These are phyloP conservation scores for Sthenelais limicola DNA, from an alignment of 2,888 invertebrate genomes.

Conservation along the genomic window DNA sequence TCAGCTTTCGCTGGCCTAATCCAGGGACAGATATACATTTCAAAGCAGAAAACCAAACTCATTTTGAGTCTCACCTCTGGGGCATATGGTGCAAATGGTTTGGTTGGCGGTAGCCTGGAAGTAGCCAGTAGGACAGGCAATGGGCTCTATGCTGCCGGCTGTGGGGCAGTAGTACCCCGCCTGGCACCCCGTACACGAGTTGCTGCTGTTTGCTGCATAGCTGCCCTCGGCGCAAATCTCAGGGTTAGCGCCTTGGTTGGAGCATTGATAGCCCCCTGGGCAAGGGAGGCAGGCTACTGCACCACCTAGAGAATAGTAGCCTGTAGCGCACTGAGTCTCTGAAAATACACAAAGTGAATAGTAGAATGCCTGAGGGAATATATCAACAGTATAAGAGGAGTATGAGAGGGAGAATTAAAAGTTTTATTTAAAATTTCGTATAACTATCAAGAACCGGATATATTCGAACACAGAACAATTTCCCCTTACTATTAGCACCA, in stretches of 20 bases:
- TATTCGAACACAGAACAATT: too few relatives aligned
- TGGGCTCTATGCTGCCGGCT: slow-evolving; percentile 51
- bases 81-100: slow-evolving; percentile 56
- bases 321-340: slow-evolving; percentile 59
- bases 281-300: slow-evolving; percentile 53
- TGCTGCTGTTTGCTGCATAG: slow-evolving; percentile 58
- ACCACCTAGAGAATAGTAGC: slow-evolving; percentile 64
- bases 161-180: slow-evolving; percentile 61
- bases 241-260: slow-evolving; percentile 46
- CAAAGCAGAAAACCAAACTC: too few relatives aligned
- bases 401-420: too few relatives aligned
- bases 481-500: too few relatives aligned
- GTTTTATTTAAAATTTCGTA: too few relatives aligned
- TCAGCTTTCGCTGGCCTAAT: not conserved
- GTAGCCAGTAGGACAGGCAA: slow-evolving; percentile 57
- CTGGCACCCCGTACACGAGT: slow-evolving; percentile 57
- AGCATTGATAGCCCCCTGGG: slow-evolving; percentile 53
- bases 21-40: too few relatives aligned
- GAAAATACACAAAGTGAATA: too few relatives aligned
- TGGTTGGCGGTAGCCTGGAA: slow-evolving; percentile 57
- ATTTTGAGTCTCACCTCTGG: slow-evolving; percentile 59
- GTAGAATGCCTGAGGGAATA: too few relatives aligned
- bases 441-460: too few relatives aligned
- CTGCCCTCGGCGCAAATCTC: slow-evolving; percentile 52
- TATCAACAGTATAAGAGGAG: too few relatives aligned